These are phyloP conservation scores for Ochotona curzoniae DNA, from an alignment of 2,113 vertebrate species.

Conservation along the genomic window DNA sequence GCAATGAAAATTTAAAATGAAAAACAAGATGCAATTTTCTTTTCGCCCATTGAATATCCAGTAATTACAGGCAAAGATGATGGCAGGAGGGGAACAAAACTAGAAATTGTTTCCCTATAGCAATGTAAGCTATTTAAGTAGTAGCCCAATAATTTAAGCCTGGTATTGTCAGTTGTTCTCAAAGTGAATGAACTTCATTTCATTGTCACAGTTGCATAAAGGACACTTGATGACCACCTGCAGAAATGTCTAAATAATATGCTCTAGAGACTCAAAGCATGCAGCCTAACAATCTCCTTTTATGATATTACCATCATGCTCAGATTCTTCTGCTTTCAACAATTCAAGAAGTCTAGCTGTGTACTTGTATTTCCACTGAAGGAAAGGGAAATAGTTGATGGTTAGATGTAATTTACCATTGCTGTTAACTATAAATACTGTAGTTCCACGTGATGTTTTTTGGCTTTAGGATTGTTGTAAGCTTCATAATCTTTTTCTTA, in stretches of 20 bases:
- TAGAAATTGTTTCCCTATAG: background rate
- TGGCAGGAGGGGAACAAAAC: background rate
- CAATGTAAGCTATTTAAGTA: slow-evolving; percentile 20
- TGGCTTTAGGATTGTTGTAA: no score
- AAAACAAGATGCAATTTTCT: background rate
- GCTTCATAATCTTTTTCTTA: no score
- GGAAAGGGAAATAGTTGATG: slow-evolving; percentile 4
- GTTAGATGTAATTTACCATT: slow-evolving; percentile 4
- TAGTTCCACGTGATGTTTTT: no score
- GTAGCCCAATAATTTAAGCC: slow-evolving; percentile 36
- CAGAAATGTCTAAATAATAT: slow-evolving; percentile 51
- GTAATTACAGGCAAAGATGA: background rate
- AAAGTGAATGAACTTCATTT: slow-evolving; percentile 57
- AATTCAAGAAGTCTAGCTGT: background rate
- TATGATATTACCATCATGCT: background rate
- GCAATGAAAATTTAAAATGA: slow-evolving; percentile 29
- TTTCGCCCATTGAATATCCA: background rate
- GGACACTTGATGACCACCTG: slow-evolving; percentile 45
- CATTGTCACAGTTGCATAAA: slow-evolving; percentile 35
- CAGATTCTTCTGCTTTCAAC: background rate
- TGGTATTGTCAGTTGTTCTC: slow-evolving; percentile 25
- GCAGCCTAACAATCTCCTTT: slow-evolving; percentile 17
- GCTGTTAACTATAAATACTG: no score
- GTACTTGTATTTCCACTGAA: slow-evolving; percentile 3
- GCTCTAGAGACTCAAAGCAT: slow-evolving; percentile 42